Conservation (phyloP, 1,140 invertebrate species). For the Brachionus paranguensis region DNA sequence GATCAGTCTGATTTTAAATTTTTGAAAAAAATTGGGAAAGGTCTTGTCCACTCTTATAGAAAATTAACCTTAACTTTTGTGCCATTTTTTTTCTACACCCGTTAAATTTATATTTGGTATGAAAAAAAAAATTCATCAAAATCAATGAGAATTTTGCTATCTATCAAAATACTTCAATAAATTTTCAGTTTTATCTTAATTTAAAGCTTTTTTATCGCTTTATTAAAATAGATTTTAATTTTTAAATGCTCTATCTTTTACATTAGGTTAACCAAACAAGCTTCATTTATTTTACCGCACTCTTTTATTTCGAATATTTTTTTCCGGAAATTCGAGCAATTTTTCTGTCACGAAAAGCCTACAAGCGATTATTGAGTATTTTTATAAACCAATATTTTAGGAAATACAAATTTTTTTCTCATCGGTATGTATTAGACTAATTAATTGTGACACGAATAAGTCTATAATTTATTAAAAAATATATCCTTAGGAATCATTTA, state of each 20-base stretch:
- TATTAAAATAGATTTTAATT: not conserved
- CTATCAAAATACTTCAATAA: too few relatives aligned
- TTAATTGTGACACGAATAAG: not conserved
- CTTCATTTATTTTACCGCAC: not conserved
- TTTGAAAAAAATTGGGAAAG: too few relatives aligned
- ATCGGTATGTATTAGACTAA: not conserved
- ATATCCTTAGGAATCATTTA: not conserved
- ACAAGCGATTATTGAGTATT: not conserved
- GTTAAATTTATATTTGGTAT: not conserved
- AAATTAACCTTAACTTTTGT: too few relatives aligned
- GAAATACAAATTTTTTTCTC: not conserved
- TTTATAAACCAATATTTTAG: not conserved
- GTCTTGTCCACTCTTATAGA: too few relatives aligned
- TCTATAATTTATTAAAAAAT: not conserved
- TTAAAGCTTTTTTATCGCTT: not conserved
- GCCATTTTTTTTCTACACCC: too few relatives aligned
- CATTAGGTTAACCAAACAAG: not conserved
- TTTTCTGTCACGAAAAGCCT: not conserved
- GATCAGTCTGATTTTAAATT: too few relatives aligned
- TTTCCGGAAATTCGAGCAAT: not conserved
- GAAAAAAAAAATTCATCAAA: not conserved
- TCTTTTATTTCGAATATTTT: not conserved
- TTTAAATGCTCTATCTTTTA: not conserved
- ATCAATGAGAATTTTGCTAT: too few relatives aligned
- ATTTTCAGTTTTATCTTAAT: too few relatives aligned